Percentiles rank a stretch among this genome's conserved stretches.
Evolutionary conservation across 2,888 invertebrate genomes (phyloP).

Genomic region (Plebejus anna): DNA sequence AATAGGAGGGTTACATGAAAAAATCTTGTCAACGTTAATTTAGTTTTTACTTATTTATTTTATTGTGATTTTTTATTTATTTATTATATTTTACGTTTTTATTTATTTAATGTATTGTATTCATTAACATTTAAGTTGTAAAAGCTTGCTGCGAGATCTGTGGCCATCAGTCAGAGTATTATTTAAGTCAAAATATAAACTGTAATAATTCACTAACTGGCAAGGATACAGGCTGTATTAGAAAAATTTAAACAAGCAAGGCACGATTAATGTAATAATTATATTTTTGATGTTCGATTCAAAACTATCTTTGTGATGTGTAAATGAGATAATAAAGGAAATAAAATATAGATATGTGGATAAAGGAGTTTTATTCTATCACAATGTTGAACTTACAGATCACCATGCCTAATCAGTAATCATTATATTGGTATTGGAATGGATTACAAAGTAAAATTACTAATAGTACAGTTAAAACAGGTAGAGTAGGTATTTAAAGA

Average conservation of each 20-base stretch:
- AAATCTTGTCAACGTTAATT: too few relatives aligned
- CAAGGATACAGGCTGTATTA: too few relatives aligned
- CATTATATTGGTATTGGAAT: too few relatives aligned
- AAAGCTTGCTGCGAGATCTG: too few relatives aligned
- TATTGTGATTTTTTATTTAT: too few relatives aligned
- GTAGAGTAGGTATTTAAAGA: conserved; percentile 31
- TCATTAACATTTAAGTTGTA: not conserved
- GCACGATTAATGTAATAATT: conserved; percentile 32
- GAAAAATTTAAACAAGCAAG: not conserved
- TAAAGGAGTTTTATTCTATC: conserved; percentile 50
- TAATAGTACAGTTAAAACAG: too few relatives aligned
- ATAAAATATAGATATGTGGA: conserved; percentile 64
- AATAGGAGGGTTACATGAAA: not conserved
- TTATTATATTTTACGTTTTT: too few relatives aligned
- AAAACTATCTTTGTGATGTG: conserved; percentile 42
- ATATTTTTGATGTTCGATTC: conserved; percentile 32
- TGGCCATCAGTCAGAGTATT: too few relatives aligned
- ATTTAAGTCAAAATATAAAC: too few relatives aligned
- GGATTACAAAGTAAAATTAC: too few relatives aligned
- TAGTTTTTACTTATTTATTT: too few relatives aligned
- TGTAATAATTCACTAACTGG: too few relatives aligned
- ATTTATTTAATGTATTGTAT: not conserved
- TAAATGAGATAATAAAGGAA: conserved; percentile 56
- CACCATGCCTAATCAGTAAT: not conserved
- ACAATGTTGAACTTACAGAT: not conserved